Conservation (phyloP, 1,140 invertebrate species). For the Trinorchestia longiramus region DNA sequence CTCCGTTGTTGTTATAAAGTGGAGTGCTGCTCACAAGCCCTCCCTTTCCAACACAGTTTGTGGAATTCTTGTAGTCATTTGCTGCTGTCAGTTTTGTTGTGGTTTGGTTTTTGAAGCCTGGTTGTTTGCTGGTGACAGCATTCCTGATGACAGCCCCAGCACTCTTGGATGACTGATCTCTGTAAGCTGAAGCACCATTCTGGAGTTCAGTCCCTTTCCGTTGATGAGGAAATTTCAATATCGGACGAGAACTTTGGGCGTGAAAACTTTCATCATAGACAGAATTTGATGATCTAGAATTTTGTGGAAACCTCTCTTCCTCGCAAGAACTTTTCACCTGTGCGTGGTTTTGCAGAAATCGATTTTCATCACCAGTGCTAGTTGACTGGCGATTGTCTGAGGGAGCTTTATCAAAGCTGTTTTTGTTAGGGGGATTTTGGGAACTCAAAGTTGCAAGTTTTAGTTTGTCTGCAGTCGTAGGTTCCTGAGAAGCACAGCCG, state of each 20-base stretch:
- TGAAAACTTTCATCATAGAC: not conserved
- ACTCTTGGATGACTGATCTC: not conserved
- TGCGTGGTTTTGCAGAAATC: not conserved
- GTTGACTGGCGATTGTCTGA: not conserved
- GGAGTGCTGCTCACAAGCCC: not conserved
- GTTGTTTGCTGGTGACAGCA: not conserved
- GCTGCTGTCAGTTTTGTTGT: not conserved
- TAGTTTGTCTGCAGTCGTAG: not conserved
- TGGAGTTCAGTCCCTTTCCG: not conserved
- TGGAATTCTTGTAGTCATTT: not conserved
- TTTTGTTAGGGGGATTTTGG: not conserved
- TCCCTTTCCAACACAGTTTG: not conserved
- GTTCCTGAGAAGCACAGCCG: not conserved
- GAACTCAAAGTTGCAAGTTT: not conserved
- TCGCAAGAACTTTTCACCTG: not conserved
- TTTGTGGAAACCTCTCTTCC: not conserved
- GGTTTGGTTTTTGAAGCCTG: not conserved
- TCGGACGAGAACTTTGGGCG: not conserved
- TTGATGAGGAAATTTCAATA: not conserved
- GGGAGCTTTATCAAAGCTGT: not conserved
- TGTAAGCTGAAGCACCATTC: not conserved
- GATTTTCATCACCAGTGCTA: not conserved
- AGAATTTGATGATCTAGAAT: not conserved
- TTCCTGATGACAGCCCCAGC: not conserved
- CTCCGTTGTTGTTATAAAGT: not conserved